Evolutionary conservation across 1,140 invertebrate genomes (phyloP), one percentile per base, ranked within the genome.

Genomic region (Ditylenchus dipsaci): DNA sequence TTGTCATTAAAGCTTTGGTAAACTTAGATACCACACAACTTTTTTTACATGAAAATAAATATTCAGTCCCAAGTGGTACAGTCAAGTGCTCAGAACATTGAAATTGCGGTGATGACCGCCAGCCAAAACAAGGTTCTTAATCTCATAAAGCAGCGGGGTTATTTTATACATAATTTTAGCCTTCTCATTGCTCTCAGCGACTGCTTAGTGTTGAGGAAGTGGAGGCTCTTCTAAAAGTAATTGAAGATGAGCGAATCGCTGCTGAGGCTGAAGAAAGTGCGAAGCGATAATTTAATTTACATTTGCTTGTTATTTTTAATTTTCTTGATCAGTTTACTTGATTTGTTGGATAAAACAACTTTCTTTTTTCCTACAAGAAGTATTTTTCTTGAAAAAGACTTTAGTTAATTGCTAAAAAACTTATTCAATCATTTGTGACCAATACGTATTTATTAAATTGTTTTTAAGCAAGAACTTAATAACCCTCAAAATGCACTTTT

Each of bases 21-120:
- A 38, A 38, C 3, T 38, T 38, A 5, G 3, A 38, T 38, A 5
- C 11, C 3, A 3, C 33, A 11, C 11, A 38, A 38, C 3, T 38
- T 38, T 38, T 11, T 5, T 11, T 38, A 38, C n/a, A n/a, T n/a
- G n/a, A 11, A 38, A 38, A 11, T 38, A 38, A 11, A 38, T 38
- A 5, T 38, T 38, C 11, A 38, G 17, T 78, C 80, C 11, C 81
- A 82, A 49, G 78, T 98, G 26, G 96, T 98, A 0, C 96, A 98
- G 82, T 93, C 92, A 9, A 93, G 95, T 0, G 92, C 93, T 74
- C 97, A 97, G 84, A 99, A 98, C 87, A 86, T 99, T 70, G 96
- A 98, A 86, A 91, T 97, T 76, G 93, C 94, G 53, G 91, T 97
- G 3, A 96, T 97, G 92, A 80, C 71, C 15, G 65, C 69, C 26